These are phyloP conservation scores for Hyperoodon ampullatus DNA, from an alignment of 2,113 vertebrate genomes.

Conservation along the genomic window DNA sequence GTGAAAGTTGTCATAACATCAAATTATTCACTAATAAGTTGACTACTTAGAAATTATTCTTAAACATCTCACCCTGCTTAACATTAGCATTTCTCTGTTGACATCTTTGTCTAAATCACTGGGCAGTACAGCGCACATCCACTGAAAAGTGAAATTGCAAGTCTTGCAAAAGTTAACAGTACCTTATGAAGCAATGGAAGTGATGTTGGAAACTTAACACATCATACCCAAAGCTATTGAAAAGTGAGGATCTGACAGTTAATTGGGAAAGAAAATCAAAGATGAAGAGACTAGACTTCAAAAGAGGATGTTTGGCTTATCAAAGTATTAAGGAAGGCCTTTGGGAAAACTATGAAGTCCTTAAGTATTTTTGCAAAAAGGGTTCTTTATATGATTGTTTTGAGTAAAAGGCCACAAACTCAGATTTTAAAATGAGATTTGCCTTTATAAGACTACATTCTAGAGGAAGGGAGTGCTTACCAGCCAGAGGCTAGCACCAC, in stretches of 20 bases:
- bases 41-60: not conserved
- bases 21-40: not conserved
- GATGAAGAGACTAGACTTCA: not conserved
- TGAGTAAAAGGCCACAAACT: not conserved
- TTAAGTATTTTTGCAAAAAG: slow-evolving; percentile 13
- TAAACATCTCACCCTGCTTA: not conserved
- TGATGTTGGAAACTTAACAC: not conserved
- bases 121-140: not conserved
- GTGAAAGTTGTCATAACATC: not conserved
- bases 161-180: not conserved
- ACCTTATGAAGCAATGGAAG: not conserved
- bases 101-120: slow-evolving; percentile 13
- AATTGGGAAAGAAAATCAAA: slow-evolving; percentile 1
- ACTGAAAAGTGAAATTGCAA: not conserved
- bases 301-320: not conserved
- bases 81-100: not conserved
- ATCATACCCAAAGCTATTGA: not conserved
- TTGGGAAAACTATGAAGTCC: not conserved
- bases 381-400: not conserved
- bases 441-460: not conserved
- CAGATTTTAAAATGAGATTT: slow-evolving; percentile 24
- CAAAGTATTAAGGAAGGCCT: not conserved
- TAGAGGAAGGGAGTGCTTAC: not conserved
- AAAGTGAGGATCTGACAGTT: slow-evolving; percentile 2
- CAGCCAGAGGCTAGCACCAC: not conserved